Evolutionary conservation across 2,797 vertebrate genomes (phyloP).

Genomic region (Kryptolebias ocellatus): DNA sequence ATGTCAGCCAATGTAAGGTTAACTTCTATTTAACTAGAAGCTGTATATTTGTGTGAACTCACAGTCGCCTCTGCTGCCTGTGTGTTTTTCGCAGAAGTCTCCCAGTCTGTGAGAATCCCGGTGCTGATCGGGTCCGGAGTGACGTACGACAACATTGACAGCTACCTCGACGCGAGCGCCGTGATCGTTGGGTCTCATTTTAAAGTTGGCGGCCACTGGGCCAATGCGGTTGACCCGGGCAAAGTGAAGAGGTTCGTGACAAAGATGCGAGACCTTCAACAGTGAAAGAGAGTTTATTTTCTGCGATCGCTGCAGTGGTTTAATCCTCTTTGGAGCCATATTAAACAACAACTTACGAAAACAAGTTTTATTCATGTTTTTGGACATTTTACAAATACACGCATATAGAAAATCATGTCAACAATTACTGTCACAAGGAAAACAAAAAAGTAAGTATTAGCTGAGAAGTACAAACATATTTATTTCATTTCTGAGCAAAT

Average conservation of each 20-base stretch:
- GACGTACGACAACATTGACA: slow-evolving; percentile 82
- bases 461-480: slow-evolving; percentile 37
- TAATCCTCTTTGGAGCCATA: not conserved
- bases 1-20: no score
- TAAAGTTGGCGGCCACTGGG: slow-evolving; percentile 86
- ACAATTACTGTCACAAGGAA: slow-evolving; percentile 11
- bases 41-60: no score
- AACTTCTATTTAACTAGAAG: no score
- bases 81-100: slow-evolving; percentile 77
- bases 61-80: not conserved
- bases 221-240: slow-evolving; percentile 79
- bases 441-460: not conserved
- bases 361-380: slow-evolving; percentile 68
- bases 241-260: slow-evolving; percentile 85
- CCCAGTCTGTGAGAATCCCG: slow-evolving; percentile 82
- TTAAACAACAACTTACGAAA: slow-evolving; percentile 44
- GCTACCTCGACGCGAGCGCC: slow-evolving; percentile 82
- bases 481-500: not conserved
- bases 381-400: slow-evolving; percentile 73
- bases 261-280: slow-evolving; percentile 74
- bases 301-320: not conserved
- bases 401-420: slow-evolving; percentile 52
- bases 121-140: slow-evolving; percentile 90
- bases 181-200: slow-evolving; percentile 90
- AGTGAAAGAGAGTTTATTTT: slow-evolving; percentile 46